Base-by-base conservation (phyloP, 2,888 invertebrate species). In the Pantelozetes paolii region DNA sequence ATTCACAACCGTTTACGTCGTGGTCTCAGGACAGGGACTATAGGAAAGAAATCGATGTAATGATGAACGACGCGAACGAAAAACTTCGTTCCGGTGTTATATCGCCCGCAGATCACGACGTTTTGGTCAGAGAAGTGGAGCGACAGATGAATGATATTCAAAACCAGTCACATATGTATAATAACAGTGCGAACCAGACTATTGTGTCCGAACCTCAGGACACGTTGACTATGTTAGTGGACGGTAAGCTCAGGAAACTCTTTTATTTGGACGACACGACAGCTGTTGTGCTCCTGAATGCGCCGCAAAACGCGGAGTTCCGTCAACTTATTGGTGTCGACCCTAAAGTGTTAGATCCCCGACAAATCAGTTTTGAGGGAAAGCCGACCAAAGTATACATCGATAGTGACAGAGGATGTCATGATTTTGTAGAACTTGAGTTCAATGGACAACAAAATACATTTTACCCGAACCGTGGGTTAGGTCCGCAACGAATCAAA, bases 341-440 rank as follows among this genome's bases (percentile, higher is more conserved):
- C n/a, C 74, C 75, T 8, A 18, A 28, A 23, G 42, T 71, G 6
- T 64, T 75, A 42, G 76, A 77, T 45, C 77, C 78, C 26, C 67
- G 72, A 62, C 75, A 77, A 74, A 57, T 78, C 30, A 75, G 59
- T 42, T 78, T 78, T 72, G 72, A 73, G 20, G 78, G 78, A 23
- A 45, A 70, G 18, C 76, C 77, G 13, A 76, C 73, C 18, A 73
- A 73, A 71, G 76, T 78, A n/a, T 75, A 71, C 74, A 73, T 77
- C 59, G 77, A 77, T 74, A 75, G 73, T 20, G 73, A 75, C 18
- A 40, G 57, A 9, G 67, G 70, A 9, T 30, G 30, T 20, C 36
- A 59, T 57, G 73, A 76, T 20, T 45, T 30, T 48, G 42, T 76
- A 36, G 57, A 69, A 20, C 71, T 75, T 28, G 69, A 74, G 13